Evolutionary conservation across 1,140 invertebrate species (phyloP), one percentile per base, ranked within the genome.

Genomic region (Achatina immaculata): DNA sequence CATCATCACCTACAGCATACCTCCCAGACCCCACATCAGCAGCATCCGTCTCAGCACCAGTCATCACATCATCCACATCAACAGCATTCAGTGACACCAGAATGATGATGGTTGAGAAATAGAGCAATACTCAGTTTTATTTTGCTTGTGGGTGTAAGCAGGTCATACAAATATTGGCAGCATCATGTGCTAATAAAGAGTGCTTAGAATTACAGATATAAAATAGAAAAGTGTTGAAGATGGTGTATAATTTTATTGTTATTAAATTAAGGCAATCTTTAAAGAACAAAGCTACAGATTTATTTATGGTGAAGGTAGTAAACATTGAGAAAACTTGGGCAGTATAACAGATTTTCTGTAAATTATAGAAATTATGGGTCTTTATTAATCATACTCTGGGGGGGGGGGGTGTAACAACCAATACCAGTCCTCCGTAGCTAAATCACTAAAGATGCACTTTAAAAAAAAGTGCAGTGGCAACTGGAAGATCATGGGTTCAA

Each of bases 1-100:
- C 81, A 34, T 45, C 81, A 28, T 11, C 75, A 78, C 40, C 83
- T 66, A 36, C 78, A 77, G 34, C 77, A 28, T 28, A 68, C 38
- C 4, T 62, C 28, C 1, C 45, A 48, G 40, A 62, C 58, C 6
- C 58, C 58, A 21, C 51, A 11, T n/a, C 51, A 55, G 51, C 58
- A 62, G 21, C 58, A 31, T 62, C 28, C 31, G 58, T 62, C 58
- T 62, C 58, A 62, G 16, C 58, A 62, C 28, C 58, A 62, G 58
- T 28, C 58, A 62, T 31, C n/a, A 4, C 58, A 62, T 31, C 58
- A 62, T 19, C 78, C 43, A 36, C 78, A 71, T 21, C 68, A 65
- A 40, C 76, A 78, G 16, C 75, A 80, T 21, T 36, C 38, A 36
- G 51, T 72, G 43, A 28, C 68, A 9, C 68, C 78, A 43, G 78